Evolutionary conservation across 2,888 invertebrate genomes (phyloP).

Genomic region (Bursaphelenchus okinawaensis): DNA sequence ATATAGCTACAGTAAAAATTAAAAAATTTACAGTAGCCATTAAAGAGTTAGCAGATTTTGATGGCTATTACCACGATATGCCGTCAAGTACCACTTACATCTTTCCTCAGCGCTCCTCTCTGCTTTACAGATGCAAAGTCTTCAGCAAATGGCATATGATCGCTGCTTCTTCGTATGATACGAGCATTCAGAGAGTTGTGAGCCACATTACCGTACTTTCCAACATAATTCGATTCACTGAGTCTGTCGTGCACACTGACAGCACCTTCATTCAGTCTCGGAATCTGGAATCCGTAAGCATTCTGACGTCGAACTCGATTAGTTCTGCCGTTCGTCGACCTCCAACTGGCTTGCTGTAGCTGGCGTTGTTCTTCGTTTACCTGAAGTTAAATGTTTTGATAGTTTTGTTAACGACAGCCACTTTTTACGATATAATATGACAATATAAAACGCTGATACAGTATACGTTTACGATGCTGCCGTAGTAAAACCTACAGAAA

Average conservation of each 20-base stretch:
- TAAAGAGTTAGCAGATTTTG: too few relatives aligned
- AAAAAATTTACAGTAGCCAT: too few relatives aligned
- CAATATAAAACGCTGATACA: too few relatives aligned
- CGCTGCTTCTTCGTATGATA: not conserved
- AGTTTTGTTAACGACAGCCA: too few relatives aligned
- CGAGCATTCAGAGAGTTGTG: not conserved
- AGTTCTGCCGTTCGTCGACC: slow-evolving; percentile 8
- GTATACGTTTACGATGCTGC: too few relatives aligned
- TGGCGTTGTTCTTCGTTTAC: slow-evolving; percentile 10
- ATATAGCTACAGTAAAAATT: too few relatives aligned
- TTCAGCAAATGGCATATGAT: not conserved
- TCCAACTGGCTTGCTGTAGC: slow-evolving; percentile 8
- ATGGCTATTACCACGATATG: too few relatives aligned
- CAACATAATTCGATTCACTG: not conserved
- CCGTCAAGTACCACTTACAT: not conserved
- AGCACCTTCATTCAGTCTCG: not conserved
- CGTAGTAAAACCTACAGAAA: slow-evolving; percentile 12
- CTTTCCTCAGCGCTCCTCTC: not conserved
- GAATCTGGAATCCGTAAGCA: not conserved
- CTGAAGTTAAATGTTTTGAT: not conserved
- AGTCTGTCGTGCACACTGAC: not conserved
- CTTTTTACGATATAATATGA: too few relatives aligned
- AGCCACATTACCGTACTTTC: not conserved
- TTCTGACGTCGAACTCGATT: slow-evolving; percentile 6
- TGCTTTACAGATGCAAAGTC: not conserved